phyloP scores from a whole-genome alignment of 2,797 vertebrate species.

The Enteromius radiatus region DNA sequence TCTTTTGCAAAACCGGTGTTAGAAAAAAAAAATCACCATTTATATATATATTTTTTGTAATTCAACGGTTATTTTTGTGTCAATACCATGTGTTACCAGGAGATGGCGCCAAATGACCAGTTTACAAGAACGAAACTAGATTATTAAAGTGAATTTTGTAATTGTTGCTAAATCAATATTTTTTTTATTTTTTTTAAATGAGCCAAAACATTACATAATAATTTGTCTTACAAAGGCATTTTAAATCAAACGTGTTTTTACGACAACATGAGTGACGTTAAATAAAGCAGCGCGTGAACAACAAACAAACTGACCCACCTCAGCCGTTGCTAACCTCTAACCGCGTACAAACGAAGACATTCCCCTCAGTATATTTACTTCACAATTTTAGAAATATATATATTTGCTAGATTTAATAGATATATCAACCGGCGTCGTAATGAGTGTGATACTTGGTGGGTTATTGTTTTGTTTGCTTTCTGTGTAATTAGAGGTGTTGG shows the following conservation, averaged over 20 bases:
- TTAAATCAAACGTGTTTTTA: not conserved
- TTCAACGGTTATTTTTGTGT: not conserved
- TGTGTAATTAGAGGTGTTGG: not conserved
- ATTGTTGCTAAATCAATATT: not conserved
- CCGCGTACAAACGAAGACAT: not conserved
- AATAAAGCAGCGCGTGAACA: too few species aligned
- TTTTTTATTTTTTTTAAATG: not conserved
- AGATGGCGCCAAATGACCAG: not conserved
- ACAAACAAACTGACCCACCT: not conserved
- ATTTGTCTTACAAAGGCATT: not conserved
- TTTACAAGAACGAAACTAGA: not conserved
- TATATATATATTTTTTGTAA: not conserved
- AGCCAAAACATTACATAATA: not conserved
- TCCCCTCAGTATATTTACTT: not conserved
- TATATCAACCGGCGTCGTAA: not conserved
- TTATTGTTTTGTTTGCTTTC: constrained; percentile 5
- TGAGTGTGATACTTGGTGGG: constrained; percentile 35
- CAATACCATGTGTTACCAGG: not conserved
- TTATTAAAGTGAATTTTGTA: not conserved
- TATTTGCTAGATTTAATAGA: not conserved
- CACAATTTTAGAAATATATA: not conserved
- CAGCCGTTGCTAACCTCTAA: not conserved
- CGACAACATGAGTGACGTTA: not conserved
- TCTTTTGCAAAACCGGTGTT: not conserved
- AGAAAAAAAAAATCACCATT: too few species aligned